A percentile compares a stretch with the other conserved stretches of the same genome.
Conservation (phyloP, 2,797 vertebrate genomes). For the Malacoraja senta region DNA sequence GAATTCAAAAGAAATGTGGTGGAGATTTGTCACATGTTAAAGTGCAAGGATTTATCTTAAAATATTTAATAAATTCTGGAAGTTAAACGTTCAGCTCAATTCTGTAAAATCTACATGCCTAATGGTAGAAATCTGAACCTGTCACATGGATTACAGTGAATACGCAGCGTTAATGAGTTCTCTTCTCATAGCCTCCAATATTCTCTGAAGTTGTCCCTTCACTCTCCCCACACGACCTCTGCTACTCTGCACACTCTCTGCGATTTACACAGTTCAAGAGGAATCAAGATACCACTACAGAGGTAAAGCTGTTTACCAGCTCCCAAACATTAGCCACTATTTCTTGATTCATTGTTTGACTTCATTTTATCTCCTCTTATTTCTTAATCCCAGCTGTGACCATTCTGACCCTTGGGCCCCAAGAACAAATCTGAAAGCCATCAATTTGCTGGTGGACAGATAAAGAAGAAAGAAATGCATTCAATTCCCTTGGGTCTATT, state of each 20-base stretch:
- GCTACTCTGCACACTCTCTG: background rate
- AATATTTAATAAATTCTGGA: no score
- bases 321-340: background rate
- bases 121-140: background rate
- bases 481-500: background rate
- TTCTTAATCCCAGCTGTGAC: background rate
- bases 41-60: no score
- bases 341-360: background rate
- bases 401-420: background rate
- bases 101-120: background rate
- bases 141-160: background rate
- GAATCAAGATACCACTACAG: background rate
- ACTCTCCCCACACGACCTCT: background rate
- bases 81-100: no score
- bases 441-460: no score
- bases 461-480: background rate
- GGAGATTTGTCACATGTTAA: no score
- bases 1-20: no score
- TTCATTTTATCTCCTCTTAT: background rate
- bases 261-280: background rate
- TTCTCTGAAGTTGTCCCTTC: background rate
- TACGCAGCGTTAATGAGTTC: background rate
- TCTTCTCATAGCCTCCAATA: background rate
- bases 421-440: background rate
- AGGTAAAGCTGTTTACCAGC: background rate